Evolutionary conservation across 2,797 vertebrate species (phyloP), one percentile per base, ranked within the genome.

Genomic region (Galago senegalensis): DNA sequence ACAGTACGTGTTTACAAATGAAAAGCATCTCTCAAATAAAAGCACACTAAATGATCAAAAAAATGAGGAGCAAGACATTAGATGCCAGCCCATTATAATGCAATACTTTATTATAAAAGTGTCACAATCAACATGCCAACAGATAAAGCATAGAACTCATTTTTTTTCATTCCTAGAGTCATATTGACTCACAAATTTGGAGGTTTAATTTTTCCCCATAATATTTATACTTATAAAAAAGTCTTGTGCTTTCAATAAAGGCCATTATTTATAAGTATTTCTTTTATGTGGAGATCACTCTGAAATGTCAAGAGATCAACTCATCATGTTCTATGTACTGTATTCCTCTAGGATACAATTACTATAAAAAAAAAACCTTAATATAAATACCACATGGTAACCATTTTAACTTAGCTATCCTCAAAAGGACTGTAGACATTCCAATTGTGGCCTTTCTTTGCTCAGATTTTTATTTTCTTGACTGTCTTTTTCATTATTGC

Each of bases 171-270:
- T 31, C 40, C 75, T 86, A 84, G 46, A 95, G 79, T 67, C 93
- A 77, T 17, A 14, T 0, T 67, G 40, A 69, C 40, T 80, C 92
- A 53, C 3, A 89, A 53, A 88, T 12, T 53, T 83, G 18, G 60
- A 91, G 40, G 23, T 67, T 86, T 87, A 85, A 79, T 46, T 81
- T 89, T 79, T 49, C 18, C 53, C 31, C 17, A n/a, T 61, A 79
- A 83, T 92, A 91, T 75, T 82, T 88, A 88, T 4, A 83, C 37
- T 91, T 91, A 21, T 40, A 14, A 87, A 95, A 92, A 92, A 76
- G 40, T 79, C 53, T 31, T 92, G 20, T 63, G 81, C 79, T 70
- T 73, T 83, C 79, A 81, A 6, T 89, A 95, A 93, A 21, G 63
- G 18, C 40, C 18, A 79, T 91, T 20, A 72, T 37, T 75, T 80